Percentiles rank a stretch among this genome's conserved stretches.
Evolutionary conservation across 2,797 vertebrate genomes (phyloP).

Genomic region (Molothrus aeneus): DNA sequence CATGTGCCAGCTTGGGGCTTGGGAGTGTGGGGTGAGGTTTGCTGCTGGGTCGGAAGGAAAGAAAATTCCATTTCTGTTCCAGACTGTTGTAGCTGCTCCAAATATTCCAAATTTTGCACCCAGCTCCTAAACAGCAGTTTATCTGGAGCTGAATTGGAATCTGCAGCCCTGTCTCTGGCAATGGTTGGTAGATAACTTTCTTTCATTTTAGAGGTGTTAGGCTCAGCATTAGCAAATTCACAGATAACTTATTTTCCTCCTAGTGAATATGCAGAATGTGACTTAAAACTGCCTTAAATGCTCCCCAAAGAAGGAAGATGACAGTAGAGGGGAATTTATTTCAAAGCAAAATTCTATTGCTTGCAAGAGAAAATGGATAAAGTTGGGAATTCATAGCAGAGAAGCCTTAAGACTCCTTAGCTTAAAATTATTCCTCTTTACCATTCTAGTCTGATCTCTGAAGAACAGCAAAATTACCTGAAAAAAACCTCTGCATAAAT

Average conservation of each 20-base stretch:
- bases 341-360: slow-evolving; percentile 37
- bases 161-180: not conserved
- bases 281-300: slow-evolving; percentile 19
- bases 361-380: slow-evolving; percentile 19
- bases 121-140: not conserved
- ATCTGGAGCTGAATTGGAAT: not conserved
- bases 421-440: slow-evolving; percentile 47
- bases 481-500: slow-evolving; percentile 52
- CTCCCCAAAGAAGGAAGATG: slow-evolving; percentile 31
- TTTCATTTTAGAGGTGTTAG: not conserved
- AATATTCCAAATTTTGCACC: not conserved
- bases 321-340: slow-evolving; percentile 42
- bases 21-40: not conserved
- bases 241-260: not conserved
- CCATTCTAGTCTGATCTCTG: slow-evolving; percentile 5
- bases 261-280: slow-evolving; percentile 14
- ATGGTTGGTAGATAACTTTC: not conserved
- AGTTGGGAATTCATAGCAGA: slow-evolving; percentile 33
- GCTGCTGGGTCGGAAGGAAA: not conserved
- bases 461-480: slow-evolving; percentile 48
- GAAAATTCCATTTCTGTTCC: not conserved
- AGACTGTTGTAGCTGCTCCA: not conserved
- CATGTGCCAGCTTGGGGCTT: not conserved
- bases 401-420: slow-evolving; percentile 31
- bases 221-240: slow-evolving; percentile 19